phyloP scores from a whole-genome alignment of 2,888 invertebrate species.

The Epinotia ramella region DNA sequence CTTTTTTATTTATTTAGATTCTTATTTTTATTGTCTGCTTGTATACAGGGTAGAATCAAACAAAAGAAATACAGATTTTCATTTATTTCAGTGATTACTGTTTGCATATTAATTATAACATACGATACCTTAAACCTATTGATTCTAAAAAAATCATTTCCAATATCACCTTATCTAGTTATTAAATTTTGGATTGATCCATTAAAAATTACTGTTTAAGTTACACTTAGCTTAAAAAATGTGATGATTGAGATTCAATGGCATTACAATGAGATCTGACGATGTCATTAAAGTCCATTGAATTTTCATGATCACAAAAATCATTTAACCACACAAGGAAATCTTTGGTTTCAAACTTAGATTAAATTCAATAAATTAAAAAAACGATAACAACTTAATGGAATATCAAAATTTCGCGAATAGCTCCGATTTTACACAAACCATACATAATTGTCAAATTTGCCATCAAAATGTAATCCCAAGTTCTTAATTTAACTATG shows the following conservation, averaged over 20 bases:
- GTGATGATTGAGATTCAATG: slow-evolving; percentile 58
- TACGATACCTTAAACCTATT: slow-evolving; percentile 82
- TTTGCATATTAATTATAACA: slow-evolving; percentile 84
- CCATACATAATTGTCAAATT: slow-evolving; percentile 58
- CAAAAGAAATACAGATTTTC: slow-evolving; percentile 67
- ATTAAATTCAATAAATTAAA: slow-evolving; percentile 61
- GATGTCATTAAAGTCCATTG: slow-evolving; percentile 7
- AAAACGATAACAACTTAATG: slow-evolving; percentile 57
- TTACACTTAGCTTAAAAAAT: slow-evolving; percentile 64
- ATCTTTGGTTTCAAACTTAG: slow-evolving; percentile 65
- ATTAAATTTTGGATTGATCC: slow-evolving; percentile 80
- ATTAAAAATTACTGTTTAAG: slow-evolving; percentile 77
- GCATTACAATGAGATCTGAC: slow-evolving; percentile 39
- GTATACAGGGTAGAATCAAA: slow-evolving; percentile 55
- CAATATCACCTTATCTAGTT: slow-evolving; percentile 84
- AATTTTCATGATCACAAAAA: slow-evolving; percentile 22
- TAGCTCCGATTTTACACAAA: slow-evolving; percentile 47
- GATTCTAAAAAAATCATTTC: slow-evolving; percentile 86
- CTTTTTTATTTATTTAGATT: not conserved
- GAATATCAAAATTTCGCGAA: slow-evolving; percentile 51
- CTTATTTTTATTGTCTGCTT: not conserved
- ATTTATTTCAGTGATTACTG: slow-evolving; percentile 85
- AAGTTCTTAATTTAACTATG: slow-evolving; percentile 62
- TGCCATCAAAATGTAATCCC: slow-evolving; percentile 59
- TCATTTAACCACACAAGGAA: slow-evolving; percentile 48